Evolutionary conservation across 2,113 vertebrate species (phyloP).

Genomic region (Chionis minor): DNA sequence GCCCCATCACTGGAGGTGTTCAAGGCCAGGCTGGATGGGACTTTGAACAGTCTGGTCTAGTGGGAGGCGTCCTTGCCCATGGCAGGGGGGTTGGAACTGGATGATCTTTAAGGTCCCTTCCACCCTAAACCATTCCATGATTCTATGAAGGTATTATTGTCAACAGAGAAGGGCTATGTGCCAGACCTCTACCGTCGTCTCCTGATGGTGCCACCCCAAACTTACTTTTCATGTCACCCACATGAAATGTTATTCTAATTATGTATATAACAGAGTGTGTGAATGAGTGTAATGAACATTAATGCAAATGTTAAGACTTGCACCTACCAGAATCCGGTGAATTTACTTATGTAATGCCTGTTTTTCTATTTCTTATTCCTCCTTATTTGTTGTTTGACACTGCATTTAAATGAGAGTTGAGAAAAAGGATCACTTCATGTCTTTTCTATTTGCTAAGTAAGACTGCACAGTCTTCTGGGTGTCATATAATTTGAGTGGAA

Average conservation of each 20-base stretch:
- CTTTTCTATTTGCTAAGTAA: background rate
- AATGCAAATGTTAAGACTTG: background rate
- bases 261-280: background rate
- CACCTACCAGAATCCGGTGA: background rate
- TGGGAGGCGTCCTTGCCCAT: too few species aligned
- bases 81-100: too few species aligned
- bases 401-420: background rate
- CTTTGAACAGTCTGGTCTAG: too few species aligned
- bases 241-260: background rate
- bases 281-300: background rate
- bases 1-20: too few species aligned
- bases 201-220: background rate
- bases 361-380: background rate
- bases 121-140: too few species aligned
- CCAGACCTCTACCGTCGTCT: background rate
- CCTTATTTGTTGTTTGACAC: background rate
- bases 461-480: background rate
- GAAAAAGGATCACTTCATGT: background rate
- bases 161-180: background rate
- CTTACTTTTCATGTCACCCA: background rate
- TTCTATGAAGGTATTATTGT: background rate
- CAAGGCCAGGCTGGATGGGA: too few species aligned
- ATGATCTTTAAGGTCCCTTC: too few species aligned
- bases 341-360: background rate
- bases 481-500: background rate